A percentile compares a stretch with the other conserved stretches of the same genome.
Conservation (phyloP, 2,113 vertebrate species). For the Limnothrissa miodon region DNA sequence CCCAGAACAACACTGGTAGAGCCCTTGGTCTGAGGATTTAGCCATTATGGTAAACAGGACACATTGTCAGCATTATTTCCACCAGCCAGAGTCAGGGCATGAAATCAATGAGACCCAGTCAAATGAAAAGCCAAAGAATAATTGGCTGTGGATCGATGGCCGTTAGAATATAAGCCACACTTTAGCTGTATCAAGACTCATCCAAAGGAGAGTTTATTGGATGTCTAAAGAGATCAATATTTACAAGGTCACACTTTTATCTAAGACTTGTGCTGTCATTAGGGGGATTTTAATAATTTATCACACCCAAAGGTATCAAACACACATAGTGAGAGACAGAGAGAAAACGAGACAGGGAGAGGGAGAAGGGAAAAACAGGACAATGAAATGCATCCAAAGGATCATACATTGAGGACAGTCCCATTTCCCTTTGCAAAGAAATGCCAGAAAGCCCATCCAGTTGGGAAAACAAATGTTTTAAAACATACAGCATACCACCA, state of each 20-base stretch:
- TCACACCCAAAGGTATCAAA: conserved; percentile 55
- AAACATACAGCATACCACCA: neutral
- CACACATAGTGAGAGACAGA: conserved; percentile 23
- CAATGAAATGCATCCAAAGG: conserved; percentile 48
- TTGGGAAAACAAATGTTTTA: conserved; percentile 27
- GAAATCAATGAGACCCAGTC: conserved; percentile 52
- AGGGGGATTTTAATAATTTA: conserved; percentile 70
- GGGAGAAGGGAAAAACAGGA: conserved; percentile 55
- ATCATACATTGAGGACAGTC: neutral
- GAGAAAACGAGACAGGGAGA: conserved; percentile 53
- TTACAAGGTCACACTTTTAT: conserved; percentile 72
- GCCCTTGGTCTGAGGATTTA: conserved; percentile 6
- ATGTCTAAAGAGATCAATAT: conserved; percentile 66
- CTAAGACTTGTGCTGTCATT: conserved; percentile 66
- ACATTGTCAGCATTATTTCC: conserved; percentile 43
- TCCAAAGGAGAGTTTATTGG: conserved; percentile 60
- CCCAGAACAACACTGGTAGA: too few species aligned
- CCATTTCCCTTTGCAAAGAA: neutral
- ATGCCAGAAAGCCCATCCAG: neutral
- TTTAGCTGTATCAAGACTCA: conserved; percentile 56
- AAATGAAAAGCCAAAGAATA: conserved; percentile 56
- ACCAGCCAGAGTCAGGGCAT: conserved; percentile 35
- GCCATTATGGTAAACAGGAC: conserved; percentile 11
- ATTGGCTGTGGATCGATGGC: conserved; percentile 49
- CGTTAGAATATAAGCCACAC: conserved; percentile 45